Evolutionary conservation across 2,797 vertebrate species (phyloP).

Genomic region (Danio kyathit): DNA sequence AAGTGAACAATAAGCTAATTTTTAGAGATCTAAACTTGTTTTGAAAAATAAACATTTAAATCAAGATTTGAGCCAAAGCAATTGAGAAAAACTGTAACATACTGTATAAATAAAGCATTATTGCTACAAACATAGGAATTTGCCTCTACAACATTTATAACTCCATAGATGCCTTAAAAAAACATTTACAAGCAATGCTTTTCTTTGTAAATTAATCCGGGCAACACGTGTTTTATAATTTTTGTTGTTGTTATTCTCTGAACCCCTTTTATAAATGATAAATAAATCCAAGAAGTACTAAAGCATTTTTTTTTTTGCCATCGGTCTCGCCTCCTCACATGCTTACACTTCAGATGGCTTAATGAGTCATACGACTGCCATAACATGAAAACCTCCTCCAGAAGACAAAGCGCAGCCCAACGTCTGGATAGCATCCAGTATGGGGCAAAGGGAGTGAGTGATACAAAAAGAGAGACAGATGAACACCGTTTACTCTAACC

Average conservation of each 20-base stretch:
- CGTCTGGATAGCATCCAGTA: constrained; percentile 40
- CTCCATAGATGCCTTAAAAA: not conserved
- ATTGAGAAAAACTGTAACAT: too few species aligned
- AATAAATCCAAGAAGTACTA: not conserved
- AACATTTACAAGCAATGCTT: not conserved
- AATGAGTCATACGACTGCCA: constrained; percentile 4
- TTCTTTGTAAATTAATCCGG: not conserved
- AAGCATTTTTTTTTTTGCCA: not conserved
- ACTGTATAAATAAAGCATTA: too few species aligned
- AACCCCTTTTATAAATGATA: not conserved
- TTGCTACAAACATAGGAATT: too few species aligned
- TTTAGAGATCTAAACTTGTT: too few species aligned
- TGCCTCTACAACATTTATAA: too few species aligned
- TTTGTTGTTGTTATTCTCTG: not conserved
- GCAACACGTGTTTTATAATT: not conserved
- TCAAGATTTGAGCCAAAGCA: too few species aligned
- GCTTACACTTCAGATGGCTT: constrained; percentile 25
- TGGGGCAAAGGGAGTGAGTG: constrained; percentile 38
- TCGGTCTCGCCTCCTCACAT: not conserved
- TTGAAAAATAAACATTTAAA: too few species aligned
- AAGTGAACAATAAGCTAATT: too few species aligned
- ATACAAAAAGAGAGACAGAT: constrained; percentile 36
- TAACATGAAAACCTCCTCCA: constrained; percentile 22
- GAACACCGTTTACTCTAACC: constrained; percentile 55
- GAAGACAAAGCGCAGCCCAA: constrained; percentile 49